Conservation (phyloP, 2,797 vertebrate genomes). For the Botia kubotai region DNA sequence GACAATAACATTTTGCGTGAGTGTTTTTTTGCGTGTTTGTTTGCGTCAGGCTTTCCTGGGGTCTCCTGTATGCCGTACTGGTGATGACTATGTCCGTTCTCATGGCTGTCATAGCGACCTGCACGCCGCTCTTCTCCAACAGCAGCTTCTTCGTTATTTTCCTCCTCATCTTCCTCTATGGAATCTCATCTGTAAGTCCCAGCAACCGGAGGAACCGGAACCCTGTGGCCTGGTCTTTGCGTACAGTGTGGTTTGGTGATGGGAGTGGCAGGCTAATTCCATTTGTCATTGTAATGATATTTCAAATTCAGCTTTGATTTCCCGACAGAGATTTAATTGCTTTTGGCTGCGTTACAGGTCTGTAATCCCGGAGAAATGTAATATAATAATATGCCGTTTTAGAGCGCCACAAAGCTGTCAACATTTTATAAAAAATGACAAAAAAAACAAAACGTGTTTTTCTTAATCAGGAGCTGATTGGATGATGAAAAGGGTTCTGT, state of each 20-base stretch:
- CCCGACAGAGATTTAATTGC: too few relatives aligned
- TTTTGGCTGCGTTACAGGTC: too few relatives aligned
- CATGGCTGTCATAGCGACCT: constrained; percentile 93
- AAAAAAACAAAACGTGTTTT: background rate
- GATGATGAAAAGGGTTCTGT: background rate
- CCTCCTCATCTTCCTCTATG: constrained; percentile 93
- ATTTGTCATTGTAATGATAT: background rate
- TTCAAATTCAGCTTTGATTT: background rate
- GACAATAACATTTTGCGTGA: background rate
- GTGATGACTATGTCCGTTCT: constrained; percentile 92
- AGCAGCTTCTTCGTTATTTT: constrained; percentile 92
- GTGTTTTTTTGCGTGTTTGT: constrained; percentile 49
- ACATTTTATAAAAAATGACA: background rate
- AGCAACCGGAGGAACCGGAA: background rate
- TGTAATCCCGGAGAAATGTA: too few relatives aligned
- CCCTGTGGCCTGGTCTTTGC: background rate
- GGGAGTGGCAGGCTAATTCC: constrained; percentile 31
- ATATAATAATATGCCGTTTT: too few relatives aligned
- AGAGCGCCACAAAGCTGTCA: background rate
- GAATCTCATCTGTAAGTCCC: constrained; percentile 92
- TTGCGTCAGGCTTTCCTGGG: constrained; percentile 92
- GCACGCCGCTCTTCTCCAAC: constrained; percentile 89
- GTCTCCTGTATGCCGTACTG: constrained; percentile 89
- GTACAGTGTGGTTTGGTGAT: background rate
- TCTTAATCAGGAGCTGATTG: background rate